Conservation (phyloP, 2,113 vertebrate species). For the Pomatorhinus ruficollis region DNA sequence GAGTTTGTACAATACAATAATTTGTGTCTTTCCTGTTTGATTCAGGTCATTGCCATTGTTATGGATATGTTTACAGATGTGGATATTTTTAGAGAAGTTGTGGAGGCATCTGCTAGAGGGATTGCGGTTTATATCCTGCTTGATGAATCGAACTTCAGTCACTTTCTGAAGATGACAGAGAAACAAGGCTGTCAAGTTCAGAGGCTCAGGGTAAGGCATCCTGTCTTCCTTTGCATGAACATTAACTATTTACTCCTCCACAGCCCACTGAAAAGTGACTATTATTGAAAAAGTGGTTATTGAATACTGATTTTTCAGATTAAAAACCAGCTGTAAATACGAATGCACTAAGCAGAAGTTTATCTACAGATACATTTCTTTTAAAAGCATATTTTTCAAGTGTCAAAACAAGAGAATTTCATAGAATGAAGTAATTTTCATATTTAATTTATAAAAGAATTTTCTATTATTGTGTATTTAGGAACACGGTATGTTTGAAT, state of each 20-base stretch:
- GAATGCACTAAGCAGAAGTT: neutral
- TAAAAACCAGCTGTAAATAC: neutral
- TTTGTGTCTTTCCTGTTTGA: conserved; percentile 28
- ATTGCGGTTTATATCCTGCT: conserved; percentile 90
- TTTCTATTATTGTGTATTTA: neutral
- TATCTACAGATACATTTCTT: neutral
- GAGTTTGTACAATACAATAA: neutral
- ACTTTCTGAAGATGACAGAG: conserved; percentile 90
- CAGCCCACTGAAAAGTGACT: neutral
- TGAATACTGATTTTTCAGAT: neutral
- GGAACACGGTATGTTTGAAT: neutral
- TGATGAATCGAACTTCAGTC: conserved; percentile 84
- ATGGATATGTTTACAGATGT: conserved; percentile 97
- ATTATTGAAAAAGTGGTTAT: neutral
- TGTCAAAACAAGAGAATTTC: neutral
- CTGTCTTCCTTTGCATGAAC: neutral
- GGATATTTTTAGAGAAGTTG: conserved; percentile 92
- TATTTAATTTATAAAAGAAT: neutral
- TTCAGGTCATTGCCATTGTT: conserved; percentile 90
- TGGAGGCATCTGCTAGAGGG: conserved; percentile 88
- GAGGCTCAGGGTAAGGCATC: conserved; percentile 89
- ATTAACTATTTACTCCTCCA: neutral
- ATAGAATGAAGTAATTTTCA: neutral
- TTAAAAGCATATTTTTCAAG: neutral
- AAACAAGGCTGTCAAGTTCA: conserved; percentile 89